Evolutionary conservation across 2,888 invertebrate species (phyloP).

Genomic region (Busseola fusca): DNA sequence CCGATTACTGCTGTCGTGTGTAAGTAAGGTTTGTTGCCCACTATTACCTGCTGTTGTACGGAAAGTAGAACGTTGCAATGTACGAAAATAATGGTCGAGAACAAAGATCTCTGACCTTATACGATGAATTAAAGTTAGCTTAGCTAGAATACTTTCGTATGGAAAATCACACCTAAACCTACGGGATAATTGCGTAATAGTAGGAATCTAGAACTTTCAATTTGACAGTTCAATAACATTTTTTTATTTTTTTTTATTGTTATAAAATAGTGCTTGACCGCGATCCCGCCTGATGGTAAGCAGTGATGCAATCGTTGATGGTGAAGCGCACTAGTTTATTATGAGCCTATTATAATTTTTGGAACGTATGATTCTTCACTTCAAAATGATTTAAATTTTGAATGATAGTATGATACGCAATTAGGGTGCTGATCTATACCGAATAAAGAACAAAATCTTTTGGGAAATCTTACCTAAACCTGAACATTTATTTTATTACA

Average conservation of each 20-base stretch:
- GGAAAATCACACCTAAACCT: neutral
- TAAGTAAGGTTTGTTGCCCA: slow-evolving; percentile 34
- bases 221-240: too few relatives aligned
- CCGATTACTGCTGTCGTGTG: slow-evolving; percentile 27
- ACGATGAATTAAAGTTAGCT: neutral
- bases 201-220: neutral
- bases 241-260: too few relatives aligned
- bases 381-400: neutral
- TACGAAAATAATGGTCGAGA: neutral
- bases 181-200: neutral
- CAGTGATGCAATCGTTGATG: too few relatives aligned
- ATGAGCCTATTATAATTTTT: too few relatives aligned
- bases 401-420: neutral
- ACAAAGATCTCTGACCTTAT: neutral
- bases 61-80: neutral
- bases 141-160: slow-evolving; percentile 3
- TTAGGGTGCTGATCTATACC: neutral
- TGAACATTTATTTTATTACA: slow-evolving; percentile 31
- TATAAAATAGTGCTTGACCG: too few relatives aligned
- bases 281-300: too few relatives aligned
- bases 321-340: too few relatives aligned
- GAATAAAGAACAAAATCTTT: too few relatives aligned
- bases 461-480: too few relatives aligned
- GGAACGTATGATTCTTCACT: neutral
- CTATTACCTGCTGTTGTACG: neutral